These are phyloP conservation scores for Neoarius graeffei DNA, from an alignment of 2,113 vertebrate species.

Conservation along the genomic window DNA sequence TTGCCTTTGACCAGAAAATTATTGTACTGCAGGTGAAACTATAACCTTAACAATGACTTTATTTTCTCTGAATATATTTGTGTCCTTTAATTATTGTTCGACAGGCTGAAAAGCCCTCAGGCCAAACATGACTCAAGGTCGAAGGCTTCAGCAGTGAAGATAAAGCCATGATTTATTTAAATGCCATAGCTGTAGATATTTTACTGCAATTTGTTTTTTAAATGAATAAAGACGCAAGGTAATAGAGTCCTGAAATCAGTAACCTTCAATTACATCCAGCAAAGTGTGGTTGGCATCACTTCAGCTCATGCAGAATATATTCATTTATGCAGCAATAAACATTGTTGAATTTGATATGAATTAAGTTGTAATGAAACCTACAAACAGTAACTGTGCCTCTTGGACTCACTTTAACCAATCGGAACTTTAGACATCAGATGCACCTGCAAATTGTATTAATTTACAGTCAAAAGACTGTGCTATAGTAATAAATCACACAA, in stretches of 20 bases:
- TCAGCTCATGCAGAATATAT: background rate
- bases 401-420: background rate
- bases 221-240: background rate
- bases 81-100: background rate
- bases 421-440: background rate
- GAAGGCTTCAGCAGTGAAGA: background rate
- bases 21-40: background rate
- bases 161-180: conserved; percentile 23
- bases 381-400: background rate
- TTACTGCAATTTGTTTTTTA: background rate
- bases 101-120: background rate
- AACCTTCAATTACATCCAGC: background rate
- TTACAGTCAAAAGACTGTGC: background rate
- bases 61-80: background rate
- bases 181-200: background rate
- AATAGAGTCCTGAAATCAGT: background rate
- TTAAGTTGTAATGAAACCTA: background rate
- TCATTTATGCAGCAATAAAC: background rate
- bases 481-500: background rate
- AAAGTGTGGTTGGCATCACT: background rate
- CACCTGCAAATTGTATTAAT: background rate
- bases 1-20: background rate
- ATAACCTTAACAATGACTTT: background rate
- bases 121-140: conserved; percentile 18
- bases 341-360: background rate